Evolutionary conservation across 1,140 invertebrate species (phyloP), one percentile per base, ranked within the genome.

Genomic region (Babylonia areolata): DNA sequence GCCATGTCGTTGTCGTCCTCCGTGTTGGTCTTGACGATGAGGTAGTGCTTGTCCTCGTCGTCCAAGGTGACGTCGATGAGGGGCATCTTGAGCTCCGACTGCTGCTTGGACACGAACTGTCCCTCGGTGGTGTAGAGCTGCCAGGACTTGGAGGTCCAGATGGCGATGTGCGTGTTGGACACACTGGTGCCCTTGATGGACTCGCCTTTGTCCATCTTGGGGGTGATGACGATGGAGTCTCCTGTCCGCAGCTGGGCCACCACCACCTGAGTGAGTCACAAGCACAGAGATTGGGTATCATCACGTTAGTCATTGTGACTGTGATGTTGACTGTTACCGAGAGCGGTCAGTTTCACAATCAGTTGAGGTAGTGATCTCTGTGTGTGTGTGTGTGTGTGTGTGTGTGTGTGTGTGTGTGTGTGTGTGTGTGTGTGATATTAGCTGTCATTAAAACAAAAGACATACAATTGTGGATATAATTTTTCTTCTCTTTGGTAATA

Each of bases 221-320:
- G 97, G 35, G 97, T 96, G 39, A 98, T 96, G 0, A 97, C 95
- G 15, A 97, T 96, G 91, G 97, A 98, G 95, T 94, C 93, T 39
- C 94, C 94, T 3, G 94, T 95, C 64, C 92, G 89, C 17, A 95
- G 91, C 75, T 85, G 90, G 85, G 91, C 93, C 31, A 94, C 87
- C 23, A 94, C 87, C 6, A 94, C 90, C 86, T 98, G 97, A n/a
- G n/a, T n/a, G n/a, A n/a, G n/a, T n/a, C n/a, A n/a, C n/a, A n/a
- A n/a, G n/a, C n/a, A n/a, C n/a, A n/a, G n/a, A n/a, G n/a, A n/a
- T n/a, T n/a, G n/a, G n/a, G n/a, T n/a, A n/a, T n/a, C n/a, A n/a
- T n/a, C n/a, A n/a, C n/a, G n/a, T n/a, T n/a, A n/a, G n/a, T n/a
- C n/a, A n/a, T n/a, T n/a, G n/a, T n/a, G n/a, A n/a, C n/a, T n/a